A percentile compares a stretch with the other conserved stretches of the same genome.
Evolutionary conservation across 2,113 vertebrate genomes (phyloP).

Genomic region (Menidia beryllina): DNA sequence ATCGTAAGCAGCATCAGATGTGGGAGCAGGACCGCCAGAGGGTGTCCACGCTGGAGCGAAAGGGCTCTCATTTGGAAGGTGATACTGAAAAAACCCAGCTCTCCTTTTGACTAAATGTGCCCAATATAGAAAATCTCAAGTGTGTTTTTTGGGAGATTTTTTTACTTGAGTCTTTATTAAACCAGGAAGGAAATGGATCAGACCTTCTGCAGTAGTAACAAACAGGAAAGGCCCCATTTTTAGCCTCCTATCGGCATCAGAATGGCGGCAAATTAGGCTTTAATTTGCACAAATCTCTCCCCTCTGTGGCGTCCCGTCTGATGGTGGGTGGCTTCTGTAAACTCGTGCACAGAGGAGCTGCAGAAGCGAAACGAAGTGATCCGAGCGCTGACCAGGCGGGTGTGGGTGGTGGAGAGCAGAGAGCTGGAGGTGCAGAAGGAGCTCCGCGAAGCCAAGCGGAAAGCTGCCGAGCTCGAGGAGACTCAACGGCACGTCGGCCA

Average conservation of each 20-base stretch:
- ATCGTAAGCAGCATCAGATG: constrained; percentile 47
- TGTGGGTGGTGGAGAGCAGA: constrained; percentile 57
- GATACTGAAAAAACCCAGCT: constrained; percentile 24
- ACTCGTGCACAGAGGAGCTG: constrained; percentile 66
- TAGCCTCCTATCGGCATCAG: no score
- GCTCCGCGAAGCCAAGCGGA: constrained; percentile 52
- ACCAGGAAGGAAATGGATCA: no score
- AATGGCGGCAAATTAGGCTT: no score
- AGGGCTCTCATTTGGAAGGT: constrained; percentile 48
- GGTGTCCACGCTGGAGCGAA: constrained; percentile 44
- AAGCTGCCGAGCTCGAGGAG: constrained; percentile 55
- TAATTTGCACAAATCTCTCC: no score
- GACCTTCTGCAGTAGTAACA: no score
- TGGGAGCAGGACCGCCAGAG: constrained; percentile 59
- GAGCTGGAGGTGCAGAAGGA: constrained; percentile 61
- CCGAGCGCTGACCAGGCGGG: constrained; percentile 60
- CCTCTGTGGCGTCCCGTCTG: no score
- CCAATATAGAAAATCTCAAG: not conserved
- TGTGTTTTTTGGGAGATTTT: no score
- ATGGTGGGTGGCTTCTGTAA: not conserved
- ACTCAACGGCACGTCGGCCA: constrained; percentile 52
- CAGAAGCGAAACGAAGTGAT: constrained; percentile 74
- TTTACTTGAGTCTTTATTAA: no score
- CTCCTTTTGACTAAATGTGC: not conserved
- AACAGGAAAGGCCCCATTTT: no score